Evolutionary conservation across 1,140 invertebrate genomes (phyloP), one percentile per base, ranked within the genome.

Genomic region (Trichonephila inaurata): DNA sequence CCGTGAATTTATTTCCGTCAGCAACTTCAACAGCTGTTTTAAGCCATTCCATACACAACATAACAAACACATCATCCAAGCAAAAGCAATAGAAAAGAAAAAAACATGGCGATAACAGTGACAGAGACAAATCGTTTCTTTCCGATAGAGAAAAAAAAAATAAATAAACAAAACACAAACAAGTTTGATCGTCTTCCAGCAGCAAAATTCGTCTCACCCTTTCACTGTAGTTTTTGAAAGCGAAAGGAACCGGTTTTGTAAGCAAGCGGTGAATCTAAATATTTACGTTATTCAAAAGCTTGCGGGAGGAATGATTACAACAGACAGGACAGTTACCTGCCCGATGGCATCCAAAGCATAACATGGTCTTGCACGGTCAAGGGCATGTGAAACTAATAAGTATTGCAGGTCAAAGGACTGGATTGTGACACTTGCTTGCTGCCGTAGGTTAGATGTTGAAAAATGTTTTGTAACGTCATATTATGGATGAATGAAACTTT

Each of bases 211-310:
- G 66, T 24, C 66, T 24, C 21, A 12, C 72, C 33, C 28, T 77
- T 77, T 77, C 72, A 40, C 28, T 77, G 14, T 0, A 77, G 58
- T 51, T 58, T 61, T 60, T 12, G 83, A 85, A 85, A 85, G 83
- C 44, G 83, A 85, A 85, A 85, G 83, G 82, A 85, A 85, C 83
- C 83, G 83, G 83, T 85, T 85, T 58, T 28, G 83, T 14, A n/a
- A 18, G 72, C n/a, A 12, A 24, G n/a, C n/a, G 24, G 21, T 18
- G 82, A 51, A 58, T 85, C 44, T 51, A 85, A 85, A 85, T 85
- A 85, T 85, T 77, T 61, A 61, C 58, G 83, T 85, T 61, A 14
- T n/a, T 60, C 58, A 6, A 24, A 28, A 2, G 58, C 51, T 85
- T 85, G 83, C n/a, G 83, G 44, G 24, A 77, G 14, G 18, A 60